Evolutionary conservation across 2,797 vertebrate species (phyloP).

Genomic region (Chromobotia macracanthus): DNA sequence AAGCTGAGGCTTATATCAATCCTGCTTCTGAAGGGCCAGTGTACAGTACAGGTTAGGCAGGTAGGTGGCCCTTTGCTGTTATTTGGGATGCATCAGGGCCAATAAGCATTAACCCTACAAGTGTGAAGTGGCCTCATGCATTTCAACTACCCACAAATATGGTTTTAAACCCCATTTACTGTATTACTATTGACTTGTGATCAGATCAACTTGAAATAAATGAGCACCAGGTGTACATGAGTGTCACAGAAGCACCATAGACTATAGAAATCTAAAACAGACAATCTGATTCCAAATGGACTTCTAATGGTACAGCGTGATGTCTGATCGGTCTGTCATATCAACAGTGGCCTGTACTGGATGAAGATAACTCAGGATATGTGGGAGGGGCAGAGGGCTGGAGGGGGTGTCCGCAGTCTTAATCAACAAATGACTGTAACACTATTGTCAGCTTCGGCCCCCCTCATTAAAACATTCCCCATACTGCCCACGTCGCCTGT

Average conservation of each 20-base stretch:
- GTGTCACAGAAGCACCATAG: slow-evolving; percentile 11
- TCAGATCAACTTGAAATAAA: background rate
- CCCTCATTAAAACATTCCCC: slow-evolving; percentile 79
- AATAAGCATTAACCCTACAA: background rate
- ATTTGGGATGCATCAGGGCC: background rate
- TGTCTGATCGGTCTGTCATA: slow-evolving; percentile 30
- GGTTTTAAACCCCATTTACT: background rate
- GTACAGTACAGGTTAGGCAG: background rate
- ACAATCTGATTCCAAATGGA: slow-evolving; percentile 8
- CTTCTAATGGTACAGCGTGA: slow-evolving; percentile 23
- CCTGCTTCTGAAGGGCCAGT: too few species aligned
- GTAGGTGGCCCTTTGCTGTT: background rate
- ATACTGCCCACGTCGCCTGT: slow-evolving; percentile 69
- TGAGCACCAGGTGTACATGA: background rate
- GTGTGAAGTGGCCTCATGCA: background rate
- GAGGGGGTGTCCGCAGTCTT: slow-evolving; percentile 63
- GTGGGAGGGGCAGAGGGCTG: slow-evolving; percentile 30
- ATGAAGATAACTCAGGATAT: slow-evolving; percentile 30
- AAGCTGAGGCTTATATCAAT: too few species aligned
- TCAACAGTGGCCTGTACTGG: slow-evolving; percentile 49
- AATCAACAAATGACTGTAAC: slow-evolving; percentile 72
- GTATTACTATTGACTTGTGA: background rate
- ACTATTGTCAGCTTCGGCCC: slow-evolving; percentile 69
- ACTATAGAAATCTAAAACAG: slow-evolving; percentile 3
- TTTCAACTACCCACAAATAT: background rate